Conservation (phyloP, 1,140 invertebrate genomes). For the Fopius arisanus region DNA sequence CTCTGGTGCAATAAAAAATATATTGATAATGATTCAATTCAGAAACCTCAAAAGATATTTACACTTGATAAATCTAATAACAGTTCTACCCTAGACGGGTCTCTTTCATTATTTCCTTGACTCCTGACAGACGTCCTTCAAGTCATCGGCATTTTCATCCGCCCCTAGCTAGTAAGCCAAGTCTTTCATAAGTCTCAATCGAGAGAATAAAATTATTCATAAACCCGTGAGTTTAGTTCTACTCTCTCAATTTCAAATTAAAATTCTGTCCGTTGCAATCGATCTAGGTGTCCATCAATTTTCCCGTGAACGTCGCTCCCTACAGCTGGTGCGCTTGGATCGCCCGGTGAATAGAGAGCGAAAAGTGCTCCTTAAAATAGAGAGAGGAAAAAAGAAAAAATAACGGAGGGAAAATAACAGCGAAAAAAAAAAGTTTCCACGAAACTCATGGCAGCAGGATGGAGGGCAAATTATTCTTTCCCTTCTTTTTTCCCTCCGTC, state of each 20-base stretch:
- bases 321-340: conserved; percentile 21
- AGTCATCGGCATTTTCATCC: no score
- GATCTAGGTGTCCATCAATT: conserved; percentile 1
- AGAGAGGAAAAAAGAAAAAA: conserved; percentile 11
- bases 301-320: not conserved
- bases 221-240: no score
- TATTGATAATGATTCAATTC: no score
- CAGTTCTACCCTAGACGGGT: no score
- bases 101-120: no score
- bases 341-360: conserved; percentile 1
- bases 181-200: no score
- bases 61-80: no score
- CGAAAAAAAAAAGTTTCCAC: conserved; percentile 16
- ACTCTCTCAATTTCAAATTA: not conserved
- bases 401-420: not conserved
- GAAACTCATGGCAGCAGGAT: conserved; percentile 20
- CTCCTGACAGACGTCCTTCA: no score
- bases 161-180: no score
- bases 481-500: not conserved
- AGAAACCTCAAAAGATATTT: no score
- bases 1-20: no score
- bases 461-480: conserved; percentile 18
- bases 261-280: not conserved
- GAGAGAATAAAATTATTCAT: no score
- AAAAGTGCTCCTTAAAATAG: conserved; percentile 11